Conservation (phyloP, 2,113 vertebrate genomes). For the Hippocampus abdominalis region DNA sequence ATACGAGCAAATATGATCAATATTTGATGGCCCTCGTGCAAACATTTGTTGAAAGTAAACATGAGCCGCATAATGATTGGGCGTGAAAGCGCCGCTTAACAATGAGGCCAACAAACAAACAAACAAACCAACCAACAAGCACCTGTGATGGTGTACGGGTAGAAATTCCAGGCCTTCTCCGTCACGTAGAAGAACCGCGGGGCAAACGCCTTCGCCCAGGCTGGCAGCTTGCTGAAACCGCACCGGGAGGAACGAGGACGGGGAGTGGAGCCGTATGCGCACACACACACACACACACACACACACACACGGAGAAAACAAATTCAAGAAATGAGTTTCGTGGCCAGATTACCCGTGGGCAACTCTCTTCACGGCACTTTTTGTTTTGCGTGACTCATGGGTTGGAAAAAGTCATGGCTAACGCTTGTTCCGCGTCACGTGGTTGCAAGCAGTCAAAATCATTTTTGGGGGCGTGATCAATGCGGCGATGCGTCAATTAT, state of each 20-base stretch:
- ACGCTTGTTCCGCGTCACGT: neutral
- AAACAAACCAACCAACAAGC: constrained; percentile 17
- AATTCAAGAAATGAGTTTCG: constrained; percentile 40
- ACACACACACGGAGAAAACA: neutral
- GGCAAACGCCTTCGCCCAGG: constrained; percentile 71
- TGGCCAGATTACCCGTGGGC: constrained; percentile 53
- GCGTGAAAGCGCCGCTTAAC: constrained; percentile 13
- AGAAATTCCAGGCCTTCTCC: constrained; percentile 81
- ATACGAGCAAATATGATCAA: constrained; percentile 16
- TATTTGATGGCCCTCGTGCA: constrained; percentile 40
- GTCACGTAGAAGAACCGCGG: constrained; percentile 77
- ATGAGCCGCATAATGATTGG: constrained; percentile 32
- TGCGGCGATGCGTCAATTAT: neutral
- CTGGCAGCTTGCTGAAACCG: constrained; percentile 72
- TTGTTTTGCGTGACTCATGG: constrained; percentile 51
- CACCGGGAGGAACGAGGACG: constrained; percentile 2
- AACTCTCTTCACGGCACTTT: constrained; percentile 31
- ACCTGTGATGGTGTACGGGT: constrained; percentile 81
- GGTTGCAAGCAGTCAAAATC: constrained; percentile 12
- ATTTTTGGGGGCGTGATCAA: constrained; percentile 31
- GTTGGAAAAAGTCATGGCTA: constrained; percentile 42
- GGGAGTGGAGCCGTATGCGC: constrained; percentile 11
- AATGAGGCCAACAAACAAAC: constrained; percentile 21
- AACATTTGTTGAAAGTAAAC: constrained; percentile 38
- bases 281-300: neutral